These are phyloP conservation scores for Zosterops lateralis DNA, from an alignment of 2,113 vertebrate genomes.

Conservation along the genomic window DNA sequence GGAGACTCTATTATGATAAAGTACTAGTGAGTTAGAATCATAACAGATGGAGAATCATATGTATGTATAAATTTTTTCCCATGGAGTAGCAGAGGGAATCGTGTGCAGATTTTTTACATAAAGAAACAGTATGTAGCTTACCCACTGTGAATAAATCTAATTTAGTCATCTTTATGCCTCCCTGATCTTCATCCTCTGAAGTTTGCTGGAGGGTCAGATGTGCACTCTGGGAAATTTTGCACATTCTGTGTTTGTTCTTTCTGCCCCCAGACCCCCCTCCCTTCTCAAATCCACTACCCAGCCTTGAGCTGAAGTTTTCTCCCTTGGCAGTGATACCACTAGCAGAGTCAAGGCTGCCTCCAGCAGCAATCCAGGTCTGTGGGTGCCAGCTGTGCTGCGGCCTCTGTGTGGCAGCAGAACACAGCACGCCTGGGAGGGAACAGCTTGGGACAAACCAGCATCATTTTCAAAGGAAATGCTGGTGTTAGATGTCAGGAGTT, in stretches of 20 bases:
- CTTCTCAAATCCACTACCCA: background rate
- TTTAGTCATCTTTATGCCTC: conserved; percentile 71
- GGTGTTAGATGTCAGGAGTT: background rate
- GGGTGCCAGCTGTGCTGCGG: background rate
- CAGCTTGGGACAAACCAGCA: background rate
- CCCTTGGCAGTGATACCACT: background rate
- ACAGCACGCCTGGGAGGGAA: background rate
- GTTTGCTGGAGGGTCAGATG: conserved; percentile 66
- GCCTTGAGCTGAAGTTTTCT: background rate
- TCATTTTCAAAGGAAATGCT: background rate
- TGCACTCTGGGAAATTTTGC: conserved; percentile 55
- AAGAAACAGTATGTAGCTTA: conserved; percentile 65
- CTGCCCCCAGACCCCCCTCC: background rate
- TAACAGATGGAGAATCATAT: conserved; percentile 51
- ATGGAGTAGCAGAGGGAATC: conserved; percentile 34
- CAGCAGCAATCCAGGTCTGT: background rate
- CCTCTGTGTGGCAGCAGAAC: conserved; percentile 57
- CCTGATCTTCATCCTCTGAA: conserved; percentile 54
- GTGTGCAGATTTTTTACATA: conserved; percentile 71
- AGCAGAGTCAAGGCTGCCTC: background rate
- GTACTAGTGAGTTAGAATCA: background rate
- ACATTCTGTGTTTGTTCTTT: background rate
- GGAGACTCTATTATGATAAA: background rate
- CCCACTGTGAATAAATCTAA: conserved; percentile 75
- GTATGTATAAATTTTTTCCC: conserved; percentile 43